Evolutionary conservation across 2,888 invertebrate genomes (phyloP), one percentile per base, ranked within the genome.

Genomic region (Dexiosoma caninum): DNA sequence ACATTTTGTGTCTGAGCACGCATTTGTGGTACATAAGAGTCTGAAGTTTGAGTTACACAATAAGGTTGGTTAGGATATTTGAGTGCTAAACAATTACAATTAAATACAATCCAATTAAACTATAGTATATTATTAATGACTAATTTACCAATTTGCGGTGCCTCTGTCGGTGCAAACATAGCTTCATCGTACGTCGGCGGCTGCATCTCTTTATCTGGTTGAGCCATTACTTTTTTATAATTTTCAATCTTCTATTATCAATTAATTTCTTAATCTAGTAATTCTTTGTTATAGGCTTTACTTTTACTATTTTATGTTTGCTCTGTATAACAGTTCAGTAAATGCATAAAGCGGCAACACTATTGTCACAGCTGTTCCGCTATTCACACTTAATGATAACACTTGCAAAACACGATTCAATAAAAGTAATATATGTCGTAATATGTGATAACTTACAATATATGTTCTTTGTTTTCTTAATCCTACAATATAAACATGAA

Each of bases 131-230:
- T 37, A 46, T 21, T 2, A 1, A 19, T 21, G n/a, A n/a, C n/a
- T n/a, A n/a, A n/a, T n/a, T n/a, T 71, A 84, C 85, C 84, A 55
- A 83, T 81, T 67, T 75, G 69, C 23, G 84, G 84, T 37, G 83
- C 70, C 62, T 78, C 83, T 12, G 78, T 74, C 2, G 84, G 44
- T 3, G 82, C 69, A 62, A 82, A 40, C 80, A 83, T 83, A 4
- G 78, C 84, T 49, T 84, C 84, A 14, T 84, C 84, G 46, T 84
- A 84, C 30, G 82, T 69, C 12, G 83, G 82, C 19, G 84, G 84
- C n/a, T 62, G 78, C n/a, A 55, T 19, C 23, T 81, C 72, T 77
- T 81, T 81, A 9, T 49, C n/a, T 2, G 53, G 16, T n/a, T 74
- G 60, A 21, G 77, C 57, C 81, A 81, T 81, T 55, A n/a, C n/a